These are phyloP conservation scores for Camptogramma bilineatum DNA, from an alignment of 2,888 invertebrate genomes.

Conservation along the genomic window DNA sequence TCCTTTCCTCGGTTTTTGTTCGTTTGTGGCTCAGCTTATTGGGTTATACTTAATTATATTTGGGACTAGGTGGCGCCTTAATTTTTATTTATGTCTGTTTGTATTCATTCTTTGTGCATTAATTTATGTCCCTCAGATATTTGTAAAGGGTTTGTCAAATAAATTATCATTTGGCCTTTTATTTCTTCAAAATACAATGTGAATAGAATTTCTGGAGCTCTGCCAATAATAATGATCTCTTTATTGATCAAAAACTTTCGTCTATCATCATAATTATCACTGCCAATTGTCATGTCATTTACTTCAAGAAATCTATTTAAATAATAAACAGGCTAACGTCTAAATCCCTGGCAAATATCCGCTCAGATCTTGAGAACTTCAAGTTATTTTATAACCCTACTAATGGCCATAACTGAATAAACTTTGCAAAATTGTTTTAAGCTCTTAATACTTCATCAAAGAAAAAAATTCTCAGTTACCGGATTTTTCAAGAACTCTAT, in stretches of 20 bases:
- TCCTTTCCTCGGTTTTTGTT: constrained; percentile 74
- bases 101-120: constrained; percentile 64
- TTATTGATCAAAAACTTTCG: too few relatives aligned
- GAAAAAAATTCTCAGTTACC: constrained; percentile 13
- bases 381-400: too few relatives aligned
- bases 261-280: too few relatives aligned
- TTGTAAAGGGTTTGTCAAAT: constrained; percentile 35
- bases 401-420: background rate
- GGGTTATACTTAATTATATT: constrained; percentile 80
- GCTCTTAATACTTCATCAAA: too few relatives aligned
- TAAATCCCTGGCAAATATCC: too few relatives aligned
- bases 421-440: too few relatives aligned
- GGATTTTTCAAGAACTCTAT: constrained; percentile 73
- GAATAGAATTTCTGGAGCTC: background rate
- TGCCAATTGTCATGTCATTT: too few relatives aligned
- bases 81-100: constrained; percentile 76
- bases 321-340: too few relatives aligned
- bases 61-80: constrained; percentile 63
- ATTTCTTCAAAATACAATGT: constrained; percentile 5
- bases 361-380: too few relatives aligned
- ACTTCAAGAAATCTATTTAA: too few relatives aligned
- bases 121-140: constrained; percentile 40
- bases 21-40: constrained; percentile 74
- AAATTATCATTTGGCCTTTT: constrained; percentile 24
- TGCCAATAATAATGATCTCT: too few relatives aligned